Base-by-base conservation (phyloP, 2,888 invertebrate genomes). In the Cataglyphis livida region DNA sequence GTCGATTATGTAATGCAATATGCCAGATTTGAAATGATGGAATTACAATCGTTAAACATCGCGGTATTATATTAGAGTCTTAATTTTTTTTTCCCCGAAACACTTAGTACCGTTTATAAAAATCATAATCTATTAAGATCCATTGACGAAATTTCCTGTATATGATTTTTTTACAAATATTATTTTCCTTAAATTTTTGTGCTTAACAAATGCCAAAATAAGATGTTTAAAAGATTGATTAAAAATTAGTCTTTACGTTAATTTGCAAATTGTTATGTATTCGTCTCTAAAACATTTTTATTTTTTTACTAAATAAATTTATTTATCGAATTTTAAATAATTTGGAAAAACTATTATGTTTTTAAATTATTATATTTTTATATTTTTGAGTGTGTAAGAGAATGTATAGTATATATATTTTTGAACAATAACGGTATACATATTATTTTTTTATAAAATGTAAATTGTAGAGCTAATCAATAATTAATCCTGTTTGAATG, bases 1-100 rank as follows among this genome's bases (percentile, higher is more conserved):
- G 68, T 71, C 75, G 51, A 81, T 59, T 83, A 82, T 83, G 75
- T 65, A 54, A 64, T 25, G 25, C n/a, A 41, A 35, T 12, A n/a
- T 54, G 28, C 9, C 41, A 7, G 5, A 15, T 32, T 3, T 21
- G n/a, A 44, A 78, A 32, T 28, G n/a, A 15, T 41, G 28, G 12
- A 68, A 68, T 76, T 54, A 38, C 65, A 54, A 28, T 59, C 12
- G 15, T 41, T 76, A 78, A 57, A n/a, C n/a, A 57, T 70, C 18
- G 41, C 44, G 21, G 7, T 71, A 48, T 48, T 48, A 51, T 51
- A 35, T 25, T 15, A 28, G 18, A 9, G 15, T 25, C 7, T 54
- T 21, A 21, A 12, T 59, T 44, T 48, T 44, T 44, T 44, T 44
- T 59, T 28, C 12, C 15, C n/a, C 18, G 15, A 74, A 59, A 79